These are phyloP conservation scores for Pleuronectes platessa DNA, from an alignment of 2,113 vertebrate species.

Conservation along the genomic window DNA sequence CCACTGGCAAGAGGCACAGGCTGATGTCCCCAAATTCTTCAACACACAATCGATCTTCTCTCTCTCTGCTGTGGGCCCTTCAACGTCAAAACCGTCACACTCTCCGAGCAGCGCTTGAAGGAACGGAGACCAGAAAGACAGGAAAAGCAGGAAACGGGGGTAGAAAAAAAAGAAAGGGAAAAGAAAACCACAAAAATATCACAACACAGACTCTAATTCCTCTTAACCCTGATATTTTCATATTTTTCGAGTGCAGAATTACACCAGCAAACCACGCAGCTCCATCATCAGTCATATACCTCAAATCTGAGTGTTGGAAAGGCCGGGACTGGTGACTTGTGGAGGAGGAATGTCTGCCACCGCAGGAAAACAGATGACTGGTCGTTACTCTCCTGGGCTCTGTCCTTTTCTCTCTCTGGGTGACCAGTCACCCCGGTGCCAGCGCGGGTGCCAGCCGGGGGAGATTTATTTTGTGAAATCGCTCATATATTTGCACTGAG, in stretches of 20 bases:
- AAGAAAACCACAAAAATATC: conserved; percentile 5
- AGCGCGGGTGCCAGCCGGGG: conserved; percentile 36
- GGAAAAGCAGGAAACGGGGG: background rate
- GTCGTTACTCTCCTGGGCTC: conserved; percentile 36
- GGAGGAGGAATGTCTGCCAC: conserved; percentile 21
- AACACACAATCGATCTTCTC: background rate
- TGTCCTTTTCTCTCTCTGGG: conserved; percentile 33
- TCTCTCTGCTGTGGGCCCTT: background rate
- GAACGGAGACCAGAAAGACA: background rate
- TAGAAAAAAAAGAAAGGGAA: too few species aligned
- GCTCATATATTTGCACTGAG: conserved; percentile 53
- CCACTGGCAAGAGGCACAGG: conserved; percentile 8
- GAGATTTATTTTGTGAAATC: conserved; percentile 61
- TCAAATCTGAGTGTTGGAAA: background rate
- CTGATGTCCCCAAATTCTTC: conserved; percentile 1
- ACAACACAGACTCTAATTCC: background rate
- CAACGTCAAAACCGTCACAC: too few species aligned
- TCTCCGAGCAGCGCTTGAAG: too few species aligned
- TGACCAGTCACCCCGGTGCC: conserved; percentile 38
- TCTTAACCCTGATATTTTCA: conserved; percentile 2
- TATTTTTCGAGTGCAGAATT: conserved; percentile 6
- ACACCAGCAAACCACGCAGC: conserved; percentile 5
- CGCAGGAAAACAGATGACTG: conserved; percentile 37
- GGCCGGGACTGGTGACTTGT: background rate
- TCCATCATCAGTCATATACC: conserved; percentile 1